Conservation (phyloP, 2,888 invertebrate species). For the Leptopilina syphax region DNA sequence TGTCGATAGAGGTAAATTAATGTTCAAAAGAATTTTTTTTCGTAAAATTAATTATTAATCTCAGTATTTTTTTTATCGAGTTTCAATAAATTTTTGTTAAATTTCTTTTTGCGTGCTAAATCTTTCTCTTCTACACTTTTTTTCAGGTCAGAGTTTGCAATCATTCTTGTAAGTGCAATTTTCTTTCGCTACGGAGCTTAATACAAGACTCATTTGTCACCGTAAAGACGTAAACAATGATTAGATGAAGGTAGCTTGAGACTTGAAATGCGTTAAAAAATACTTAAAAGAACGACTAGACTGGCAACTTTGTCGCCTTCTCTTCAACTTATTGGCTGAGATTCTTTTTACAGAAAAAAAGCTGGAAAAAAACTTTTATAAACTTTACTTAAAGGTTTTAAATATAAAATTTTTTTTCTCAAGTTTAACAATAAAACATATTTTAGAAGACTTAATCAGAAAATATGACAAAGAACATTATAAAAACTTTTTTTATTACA, state of each 20-base stretch:
- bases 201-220: constrained; percentile 3
- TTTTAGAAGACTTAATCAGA: background rate
- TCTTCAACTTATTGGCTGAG: background rate
- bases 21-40: no score
- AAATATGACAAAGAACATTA: no score
- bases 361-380: background rate
- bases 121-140: background rate
- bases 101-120: background rate
- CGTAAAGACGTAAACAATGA: constrained; percentile 18
- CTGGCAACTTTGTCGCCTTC: background rate
- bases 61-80: background rate
- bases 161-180: constrained; percentile 1
- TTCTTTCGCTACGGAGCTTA: constrained; percentile 1
- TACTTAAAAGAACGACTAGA: constrained; percentile 7
- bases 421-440: background rate
- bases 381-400: background rate
- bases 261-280: constrained; percentile 7
- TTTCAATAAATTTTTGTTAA: background rate
- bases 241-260: background rate
- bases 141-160: background rate
- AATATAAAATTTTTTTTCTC: background rate
- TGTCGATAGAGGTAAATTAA: no score
- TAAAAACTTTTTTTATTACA: background rate
- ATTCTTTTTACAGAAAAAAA: background rate
- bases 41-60: no score